Evolutionary conservation across 2,797 vertebrate species (phyloP).

Genomic region (Fistularia commersonii): DNA sequence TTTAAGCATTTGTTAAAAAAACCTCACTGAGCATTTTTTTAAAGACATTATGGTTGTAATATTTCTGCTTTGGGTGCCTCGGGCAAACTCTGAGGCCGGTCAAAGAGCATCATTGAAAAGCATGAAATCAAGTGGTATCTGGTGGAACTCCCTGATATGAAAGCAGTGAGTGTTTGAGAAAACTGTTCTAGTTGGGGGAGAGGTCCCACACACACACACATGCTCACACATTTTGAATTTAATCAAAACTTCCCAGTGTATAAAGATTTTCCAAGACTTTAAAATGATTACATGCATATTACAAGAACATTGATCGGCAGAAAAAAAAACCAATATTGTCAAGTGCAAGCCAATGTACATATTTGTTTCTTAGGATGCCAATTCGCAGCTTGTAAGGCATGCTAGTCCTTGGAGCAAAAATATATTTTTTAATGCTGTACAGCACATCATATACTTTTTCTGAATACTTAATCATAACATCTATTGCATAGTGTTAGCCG

Average conservation of each 20-base stretch:
- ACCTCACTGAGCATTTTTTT: constrained; percentile 52
- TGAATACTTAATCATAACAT: too few species aligned
- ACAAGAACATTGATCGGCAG: constrained; percentile 2
- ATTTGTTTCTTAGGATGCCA: too few species aligned
- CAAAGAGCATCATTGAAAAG: constrained; percentile 54
- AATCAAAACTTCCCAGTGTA: constrained; percentile 1
- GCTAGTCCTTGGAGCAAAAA: too few species aligned
- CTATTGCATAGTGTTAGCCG: too few species aligned
- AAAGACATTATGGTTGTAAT: constrained; percentile 64
- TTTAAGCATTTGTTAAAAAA: constrained; percentile 65
- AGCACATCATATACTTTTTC: too few species aligned
- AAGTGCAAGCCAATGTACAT: too few species aligned
- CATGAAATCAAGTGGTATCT: constrained; percentile 43
- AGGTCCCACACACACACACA: constrained; percentile 11
- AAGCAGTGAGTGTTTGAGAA: too few species aligned
- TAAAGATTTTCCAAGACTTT: constrained; percentile 4
- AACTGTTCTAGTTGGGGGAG: not conserved
- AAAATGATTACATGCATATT: constrained; percentile 14
- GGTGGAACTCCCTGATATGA: constrained; percentile 27
- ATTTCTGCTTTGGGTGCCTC: constrained; percentile 48
- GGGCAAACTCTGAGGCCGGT: constrained; percentile 45
- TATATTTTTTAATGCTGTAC: too few species aligned
- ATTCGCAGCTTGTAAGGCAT: too few species aligned
- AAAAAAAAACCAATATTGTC: not conserved
- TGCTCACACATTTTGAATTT: not conserved